Evolutionary conservation across 2,113 vertebrate species (phyloP), one percentile per base, ranked within the genome.

Genomic region (Trachemys scripta): DNA sequence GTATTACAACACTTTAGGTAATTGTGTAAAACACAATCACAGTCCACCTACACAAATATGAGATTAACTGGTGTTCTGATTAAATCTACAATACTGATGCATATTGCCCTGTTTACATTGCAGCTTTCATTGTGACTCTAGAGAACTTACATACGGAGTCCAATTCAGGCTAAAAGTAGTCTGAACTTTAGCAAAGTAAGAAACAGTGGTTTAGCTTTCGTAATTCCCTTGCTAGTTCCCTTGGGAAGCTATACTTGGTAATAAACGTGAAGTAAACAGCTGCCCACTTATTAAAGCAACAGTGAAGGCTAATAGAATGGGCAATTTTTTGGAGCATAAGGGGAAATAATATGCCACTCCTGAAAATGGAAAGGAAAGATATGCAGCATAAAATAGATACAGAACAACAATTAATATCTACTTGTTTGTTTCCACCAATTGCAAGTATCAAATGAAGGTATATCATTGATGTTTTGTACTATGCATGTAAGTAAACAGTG

Each of bases 351-450:
- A 35, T 27, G 69, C 78, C 1, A 3, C 14, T 17, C n/a, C 4
- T 78, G 88, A 76, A 38, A 35, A 2, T 0, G 11, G 95, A 88
- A 57, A 90, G 81, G 56, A 35, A 38, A 86, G 6, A 80, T 10
- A 42, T 16, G 65, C 88, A 89, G 80, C 75, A 90, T 82, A 50
- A 88, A 17, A 57, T 83, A 62, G 27, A 86, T 13, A 91, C 80
- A 87, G 90, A 76, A 31, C 75, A 57, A 42, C 75, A 57, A 42
- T 59, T 51, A 8, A 80, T 16, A 35, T 9, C 50, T 49, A 65
- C 96, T 97, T 96, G 96, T 97, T 97, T 84, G 51, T 51, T 89
- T 94, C 91, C 59, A 80, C 80, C 90, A 91, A 75, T 38, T 87
- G 59, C 87, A 94, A 81, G 17, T 85, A 92, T 91, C 75, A 94